Conservation (phyloP, 2,113 vertebrate genomes). For the Haemorhous mexicanus region DNA sequence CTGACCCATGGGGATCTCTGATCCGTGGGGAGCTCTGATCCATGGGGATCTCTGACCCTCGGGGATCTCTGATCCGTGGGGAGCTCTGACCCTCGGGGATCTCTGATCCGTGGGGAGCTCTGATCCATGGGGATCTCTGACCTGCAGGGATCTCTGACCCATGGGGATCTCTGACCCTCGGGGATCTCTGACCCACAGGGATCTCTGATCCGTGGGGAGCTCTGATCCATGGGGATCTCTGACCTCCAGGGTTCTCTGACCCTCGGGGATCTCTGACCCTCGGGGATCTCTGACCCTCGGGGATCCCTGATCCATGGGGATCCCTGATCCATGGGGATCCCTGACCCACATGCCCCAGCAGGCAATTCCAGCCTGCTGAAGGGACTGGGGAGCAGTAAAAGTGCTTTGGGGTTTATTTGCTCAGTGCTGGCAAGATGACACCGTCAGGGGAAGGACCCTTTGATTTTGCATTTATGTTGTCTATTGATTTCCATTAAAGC, state of each 20-base stretch:
- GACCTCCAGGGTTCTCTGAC: too few relatives aligned
- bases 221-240: too few relatives aligned
- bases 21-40: rapidly evolving
- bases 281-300: rapidly evolving
- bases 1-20: too few relatives aligned
- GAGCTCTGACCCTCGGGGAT: rapidly evolving
- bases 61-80: rapidly evolving
- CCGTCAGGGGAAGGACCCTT: constrained; percentile 45
- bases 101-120: too few relatives aligned
- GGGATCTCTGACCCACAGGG: too few relatives aligned
- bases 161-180: too few relatives aligned
- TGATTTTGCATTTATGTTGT: constrained; percentile 51
- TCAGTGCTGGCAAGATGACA: background rate
- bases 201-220: too few relatives aligned
- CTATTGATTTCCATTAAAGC: constrained; percentile 48
- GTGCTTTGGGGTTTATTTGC: background rate
- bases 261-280: rapidly evolving
- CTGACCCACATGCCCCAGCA: rapidly evolving
- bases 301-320: rapidly evolving
- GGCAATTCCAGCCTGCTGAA: background rate
- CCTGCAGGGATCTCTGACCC: too few relatives aligned
- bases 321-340: rapidly evolving
- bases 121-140: too few relatives aligned
- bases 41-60: rapidly evolving
- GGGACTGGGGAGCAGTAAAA: background rate